phyloP scores from a whole-genome alignment of 2,888 invertebrate genomes.

The Epicampocera succincta region DNA sequence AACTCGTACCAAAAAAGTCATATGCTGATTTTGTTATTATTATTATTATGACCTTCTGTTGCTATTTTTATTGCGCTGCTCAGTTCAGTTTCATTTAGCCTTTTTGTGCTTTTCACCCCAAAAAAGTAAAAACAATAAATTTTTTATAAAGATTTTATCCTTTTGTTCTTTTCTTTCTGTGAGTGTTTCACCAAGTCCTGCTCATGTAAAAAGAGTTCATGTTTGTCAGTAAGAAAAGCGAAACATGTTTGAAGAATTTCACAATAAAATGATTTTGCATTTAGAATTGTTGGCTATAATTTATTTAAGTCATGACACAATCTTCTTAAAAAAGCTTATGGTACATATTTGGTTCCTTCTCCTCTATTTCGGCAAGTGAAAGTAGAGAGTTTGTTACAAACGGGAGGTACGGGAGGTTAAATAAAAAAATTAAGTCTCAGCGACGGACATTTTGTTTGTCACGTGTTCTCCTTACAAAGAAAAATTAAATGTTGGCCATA shows the following conservation, averaged over 20 bases:
- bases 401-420: too few relatives aligned
- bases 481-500: too few relatives aligned
- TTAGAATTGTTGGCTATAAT: conserved; percentile 61
- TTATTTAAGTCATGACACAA: conserved; percentile 66
- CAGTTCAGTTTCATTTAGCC: conserved; percentile 37
- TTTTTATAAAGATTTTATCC: conserved; percentile 36
- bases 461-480: too few relatives aligned
- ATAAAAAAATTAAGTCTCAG: conserved; percentile 24
- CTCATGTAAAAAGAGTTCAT: not conserved
- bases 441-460: too few relatives aligned
- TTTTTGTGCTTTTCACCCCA: conserved; percentile 14
- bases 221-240: not conserved
- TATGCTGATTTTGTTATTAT: conserved; percentile 49
- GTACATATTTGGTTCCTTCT: conserved; percentile 51
- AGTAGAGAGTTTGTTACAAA: conserved; percentile 20
- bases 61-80: conserved; percentile 55
- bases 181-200: conserved; percentile 45
- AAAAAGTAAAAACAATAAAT: not conserved
- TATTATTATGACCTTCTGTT: conserved; percentile 55
- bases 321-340: conserved; percentile 43
- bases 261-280: conserved; percentile 53
- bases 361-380: conserved; percentile 16
- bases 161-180: conserved; percentile 26
- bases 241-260: conserved; percentile 25
- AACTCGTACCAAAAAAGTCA: conserved; percentile 42